Evolutionary conservation across 2,888 invertebrate genomes (phyloP).

Genomic region (Drosophila macrospina): DNA sequence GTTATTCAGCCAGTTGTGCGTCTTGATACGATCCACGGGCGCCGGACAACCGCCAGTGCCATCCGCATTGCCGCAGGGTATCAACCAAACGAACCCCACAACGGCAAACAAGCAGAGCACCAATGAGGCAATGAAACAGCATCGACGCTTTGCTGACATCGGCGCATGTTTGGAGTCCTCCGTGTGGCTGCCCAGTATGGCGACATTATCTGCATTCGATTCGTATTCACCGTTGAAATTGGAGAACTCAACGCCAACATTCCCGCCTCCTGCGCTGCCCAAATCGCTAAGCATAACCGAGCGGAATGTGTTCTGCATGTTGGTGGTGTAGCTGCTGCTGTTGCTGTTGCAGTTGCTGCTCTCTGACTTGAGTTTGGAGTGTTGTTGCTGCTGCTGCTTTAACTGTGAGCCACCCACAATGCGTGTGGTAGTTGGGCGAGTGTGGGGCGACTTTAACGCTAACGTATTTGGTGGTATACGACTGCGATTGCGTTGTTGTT

Average conservation of each 20-base stretch:
- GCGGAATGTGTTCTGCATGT: slow-evolving; percentile 83
- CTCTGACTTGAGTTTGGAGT: slow-evolving; percentile 1
- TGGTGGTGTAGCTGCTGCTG: slow-evolving; percentile 73
- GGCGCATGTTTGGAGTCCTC: slow-evolving; percentile 86
- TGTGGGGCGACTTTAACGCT: slow-evolving; percentile 62
- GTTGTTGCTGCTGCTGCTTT: slow-evolving; percentile 47
- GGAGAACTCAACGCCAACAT: slow-evolving; percentile 78
- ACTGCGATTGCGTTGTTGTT: slow-evolving; percentile 67
- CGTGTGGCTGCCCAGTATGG: slow-evolving; percentile 79
- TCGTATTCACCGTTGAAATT: slow-evolving; percentile 84
- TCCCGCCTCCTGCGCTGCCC: slow-evolving; percentile 42
- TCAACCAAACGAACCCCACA: slow-evolving; percentile 90
- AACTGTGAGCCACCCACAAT: slow-evolving; percentile 45
- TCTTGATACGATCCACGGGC: slow-evolving; percentile 86
- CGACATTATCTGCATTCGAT: slow-evolving; percentile 84
- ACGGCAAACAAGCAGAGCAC: slow-evolving; percentile 90
- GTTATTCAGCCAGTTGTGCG: slow-evolving; percentile 89
- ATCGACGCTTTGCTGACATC: slow-evolving; percentile 89
- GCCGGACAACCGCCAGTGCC: slow-evolving; percentile 89
- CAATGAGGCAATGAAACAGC: slow-evolving; percentile 90
- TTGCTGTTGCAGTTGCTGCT: slow-evolving; percentile 41
- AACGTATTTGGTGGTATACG: slow-evolving; percentile 74
- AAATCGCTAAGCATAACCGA: slow-evolving; percentile 83
- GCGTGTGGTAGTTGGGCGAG: slow-evolving; percentile 55
- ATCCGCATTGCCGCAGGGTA: slow-evolving; percentile 88